Evolutionary conservation across 2,113 vertebrate genomes (phyloP).

Genomic region (Lagopus muta): DNA sequence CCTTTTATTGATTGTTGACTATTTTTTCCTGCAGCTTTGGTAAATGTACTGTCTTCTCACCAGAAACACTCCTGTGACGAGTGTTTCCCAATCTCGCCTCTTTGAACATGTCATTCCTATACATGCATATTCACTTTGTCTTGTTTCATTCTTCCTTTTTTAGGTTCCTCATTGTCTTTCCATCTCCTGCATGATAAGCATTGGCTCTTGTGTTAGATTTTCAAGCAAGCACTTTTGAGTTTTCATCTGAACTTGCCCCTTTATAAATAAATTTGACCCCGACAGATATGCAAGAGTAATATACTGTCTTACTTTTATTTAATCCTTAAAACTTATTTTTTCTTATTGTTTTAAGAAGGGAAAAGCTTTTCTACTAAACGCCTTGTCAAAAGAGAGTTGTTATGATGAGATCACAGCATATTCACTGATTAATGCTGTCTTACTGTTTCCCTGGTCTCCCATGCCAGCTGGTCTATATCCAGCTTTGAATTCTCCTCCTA

Average conservation of each 20-base stretch:
- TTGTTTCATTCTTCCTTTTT: neutral
- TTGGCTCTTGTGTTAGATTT: slow-evolving; percentile 14
- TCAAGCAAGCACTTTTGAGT: neutral
- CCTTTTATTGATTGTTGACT: neutral
- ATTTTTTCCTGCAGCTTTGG: neutral
- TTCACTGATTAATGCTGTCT: slow-evolving; percentile 41
- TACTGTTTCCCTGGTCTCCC: slow-evolving; percentile 52
- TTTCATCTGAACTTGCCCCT: neutral
- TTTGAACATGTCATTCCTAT: neutral
- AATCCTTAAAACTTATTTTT: neutral
- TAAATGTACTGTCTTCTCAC: neutral
- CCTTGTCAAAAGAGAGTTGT: slow-evolving; percentile 47
- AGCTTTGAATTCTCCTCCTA: slow-evolving; percentile 53
- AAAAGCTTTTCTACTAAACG: neutral
- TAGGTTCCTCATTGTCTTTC: neutral
- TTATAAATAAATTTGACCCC: slow-evolving; percentile 7
- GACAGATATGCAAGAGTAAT: slow-evolving; percentile 1
- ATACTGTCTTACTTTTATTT: slow-evolving; percentile 16
- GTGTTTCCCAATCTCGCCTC: neutral
- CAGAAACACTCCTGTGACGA: neutral
- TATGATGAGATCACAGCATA: slow-evolving; percentile 28
- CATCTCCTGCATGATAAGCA: neutral
- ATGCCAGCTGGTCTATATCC: slow-evolving; percentile 54
- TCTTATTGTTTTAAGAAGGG: neutral
- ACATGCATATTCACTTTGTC: neutral